Conservation (phyloP, 2,113 vertebrate species). For the Actinemys pallida region DNA sequence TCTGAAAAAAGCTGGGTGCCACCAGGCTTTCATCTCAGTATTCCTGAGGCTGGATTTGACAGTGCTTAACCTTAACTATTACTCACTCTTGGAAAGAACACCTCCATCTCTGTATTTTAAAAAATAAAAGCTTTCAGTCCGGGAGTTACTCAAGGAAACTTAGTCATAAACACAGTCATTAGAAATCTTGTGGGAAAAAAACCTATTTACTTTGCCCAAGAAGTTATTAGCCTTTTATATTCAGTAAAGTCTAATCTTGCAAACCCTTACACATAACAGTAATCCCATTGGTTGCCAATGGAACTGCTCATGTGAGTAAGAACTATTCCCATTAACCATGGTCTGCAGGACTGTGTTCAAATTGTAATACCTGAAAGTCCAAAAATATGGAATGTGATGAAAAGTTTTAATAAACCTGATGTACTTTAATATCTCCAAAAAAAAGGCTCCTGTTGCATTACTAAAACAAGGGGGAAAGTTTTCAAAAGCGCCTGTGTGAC, state of each 20-base stretch:
- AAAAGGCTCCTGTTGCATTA: rapidly evolving
- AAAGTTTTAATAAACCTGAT: neutral
- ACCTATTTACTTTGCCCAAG: neutral
- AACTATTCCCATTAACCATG: rapidly evolving
- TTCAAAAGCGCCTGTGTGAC: neutral
- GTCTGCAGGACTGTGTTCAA: rapidly evolving
- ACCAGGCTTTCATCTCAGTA: conserved; percentile 72
- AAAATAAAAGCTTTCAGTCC: conserved; percentile 54
- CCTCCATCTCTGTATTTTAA: conserved; percentile 56
- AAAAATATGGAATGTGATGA: rapidly evolving
- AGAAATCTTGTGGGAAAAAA: conserved; percentile 16
- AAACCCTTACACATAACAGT: neutral
- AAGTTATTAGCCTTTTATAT: conserved; percentile 46
- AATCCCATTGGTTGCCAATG: neutral
- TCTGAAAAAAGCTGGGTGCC: conserved; percentile 69
- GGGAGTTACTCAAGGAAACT: conserved; percentile 60
- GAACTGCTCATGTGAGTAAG: rapidly evolving
- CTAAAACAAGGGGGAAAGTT: rapidly evolving
- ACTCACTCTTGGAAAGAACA: conserved; percentile 72
- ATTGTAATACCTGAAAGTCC: neutral
- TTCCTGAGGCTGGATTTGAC: conserved; percentile 72
- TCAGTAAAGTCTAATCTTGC: conserved; percentile 8
- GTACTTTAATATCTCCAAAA: neutral
- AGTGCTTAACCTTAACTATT: conserved; percentile 76
- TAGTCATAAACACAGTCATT: neutral